These are phyloP conservation scores for Trachythela sp. DNA, from an alignment of 64 coral and sea anemone species.

Conservation along the genomic window DNA sequence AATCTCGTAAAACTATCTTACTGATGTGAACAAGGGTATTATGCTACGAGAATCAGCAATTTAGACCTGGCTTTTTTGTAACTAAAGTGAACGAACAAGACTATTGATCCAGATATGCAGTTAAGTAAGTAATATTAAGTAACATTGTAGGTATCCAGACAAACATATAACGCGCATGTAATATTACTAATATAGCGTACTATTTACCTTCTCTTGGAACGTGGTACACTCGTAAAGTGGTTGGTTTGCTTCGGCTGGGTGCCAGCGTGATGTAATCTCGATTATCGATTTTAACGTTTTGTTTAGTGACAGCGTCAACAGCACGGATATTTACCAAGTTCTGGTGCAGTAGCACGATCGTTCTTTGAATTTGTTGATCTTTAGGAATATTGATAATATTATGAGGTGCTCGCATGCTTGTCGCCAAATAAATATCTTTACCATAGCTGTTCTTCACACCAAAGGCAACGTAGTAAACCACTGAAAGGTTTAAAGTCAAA, in stretches of 20 bases:
- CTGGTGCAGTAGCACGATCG: neutral
- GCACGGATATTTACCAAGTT: neutral
- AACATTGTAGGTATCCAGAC: too few species aligned
- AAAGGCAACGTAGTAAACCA: neutral
- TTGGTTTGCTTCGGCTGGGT: slow-evolving; percentile 1
- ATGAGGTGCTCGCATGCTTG: neutral
- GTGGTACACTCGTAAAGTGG: neutral
- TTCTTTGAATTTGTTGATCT: neutral
- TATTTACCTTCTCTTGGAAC: slow-evolving; percentile 1
- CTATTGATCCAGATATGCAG: too few species aligned
- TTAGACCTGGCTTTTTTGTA: too few species aligned
- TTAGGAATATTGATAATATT: neutral
- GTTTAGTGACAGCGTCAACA: neutral
- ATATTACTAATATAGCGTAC: neutral
- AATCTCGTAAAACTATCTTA: too few species aligned
- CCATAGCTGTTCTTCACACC: neutral
- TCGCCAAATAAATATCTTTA: neutral
- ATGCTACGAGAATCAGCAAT: too few species aligned
- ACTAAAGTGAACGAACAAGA: too few species aligned
- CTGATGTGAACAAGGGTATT: too few species aligned
- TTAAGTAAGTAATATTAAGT: too few species aligned
- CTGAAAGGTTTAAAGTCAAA: neutral
- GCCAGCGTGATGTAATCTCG: neutral
- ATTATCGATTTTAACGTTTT: neutral
- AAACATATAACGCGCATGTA: too few species aligned